A percentile compares a stretch with the other conserved stretches of the same genome.
Conservation (phyloP, 2,888 invertebrate species). For the Sinhomidia bicolor region DNA sequence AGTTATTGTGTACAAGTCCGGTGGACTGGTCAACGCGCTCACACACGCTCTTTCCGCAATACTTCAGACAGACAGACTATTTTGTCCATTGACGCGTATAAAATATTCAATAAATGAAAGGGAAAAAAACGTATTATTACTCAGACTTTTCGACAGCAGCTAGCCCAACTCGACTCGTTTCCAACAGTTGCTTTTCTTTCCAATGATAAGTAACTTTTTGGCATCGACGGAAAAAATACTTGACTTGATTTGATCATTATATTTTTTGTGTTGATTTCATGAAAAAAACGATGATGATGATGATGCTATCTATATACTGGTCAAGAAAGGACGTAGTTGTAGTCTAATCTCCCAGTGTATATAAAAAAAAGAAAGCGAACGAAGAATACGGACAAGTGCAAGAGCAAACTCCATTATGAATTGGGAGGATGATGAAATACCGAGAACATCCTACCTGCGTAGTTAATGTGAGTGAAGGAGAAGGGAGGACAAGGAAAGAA, state of each 20-base stretch:
- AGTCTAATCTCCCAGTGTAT: background rate
- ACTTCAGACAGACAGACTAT: too few relatives aligned
- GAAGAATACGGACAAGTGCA: background rate
- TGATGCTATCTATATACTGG: background rate
- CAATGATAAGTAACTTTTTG: slow-evolving; percentile 34
- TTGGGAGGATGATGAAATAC: background rate
- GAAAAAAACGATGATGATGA: background rate
- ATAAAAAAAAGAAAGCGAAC: background rate
- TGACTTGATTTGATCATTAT: slow-evolving; percentile 1
- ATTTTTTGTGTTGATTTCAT: background rate
- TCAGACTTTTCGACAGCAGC: too few relatives aligned
- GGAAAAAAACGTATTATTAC: too few relatives aligned
- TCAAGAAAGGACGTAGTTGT: background rate
- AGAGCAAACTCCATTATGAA: background rate
- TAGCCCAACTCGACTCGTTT: background rate
- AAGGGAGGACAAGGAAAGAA: background rate
- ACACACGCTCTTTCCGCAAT: background rate
- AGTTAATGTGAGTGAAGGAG: background rate
- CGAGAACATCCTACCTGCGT: background rate
- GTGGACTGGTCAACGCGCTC: background rate
- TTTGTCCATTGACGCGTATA: background rate
- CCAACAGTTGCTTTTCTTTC: background rate
- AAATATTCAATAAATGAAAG: slow-evolving; percentile 25
- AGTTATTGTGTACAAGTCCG: background rate
- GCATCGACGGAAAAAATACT: background rate